Base-by-base conservation (phyloP, 2,888 invertebrate species). In the Meteorus colon region DNA sequence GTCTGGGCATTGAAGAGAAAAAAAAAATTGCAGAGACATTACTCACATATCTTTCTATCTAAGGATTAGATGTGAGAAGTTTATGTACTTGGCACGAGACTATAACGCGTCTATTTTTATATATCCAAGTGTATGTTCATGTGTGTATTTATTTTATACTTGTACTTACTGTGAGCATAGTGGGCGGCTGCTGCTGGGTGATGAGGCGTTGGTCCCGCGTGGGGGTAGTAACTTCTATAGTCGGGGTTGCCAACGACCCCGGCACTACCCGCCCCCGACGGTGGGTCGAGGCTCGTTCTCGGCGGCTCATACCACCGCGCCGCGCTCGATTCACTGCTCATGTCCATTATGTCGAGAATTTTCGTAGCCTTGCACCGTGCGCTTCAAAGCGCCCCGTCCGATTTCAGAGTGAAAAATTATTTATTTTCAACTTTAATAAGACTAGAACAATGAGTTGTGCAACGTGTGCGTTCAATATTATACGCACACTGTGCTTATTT, bases 271-370 rank as follows among this genome's bases (percentile, higher is more conserved):
- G 84, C 80, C 76, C 84, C 84, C 78, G 84, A 81, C 78, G 88
- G 86, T 79, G 88, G 86, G 74, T 89, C 89, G 81, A 89, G 83
- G 78, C 87, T 84, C 69, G 83, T 82, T 80, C 89, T 86, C 78
- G 89, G 89, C 78, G 88, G 88, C 81, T 89, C 89, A 84, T 89
- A 89, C 89, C 89, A 89, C 81, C 89, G 86, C 78, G 88, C 87
- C 84, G 89, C 86, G 83, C 88, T 89, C 81, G 89, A 89, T 84
- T 89, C 89, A 86, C 89, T 89, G 85, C 89, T 89, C 89, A 89
- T 89, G 86, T 89, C 89, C 89, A 89, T 89, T 81, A 78, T 87
- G 87, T 84, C 84, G 83, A 85, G 82, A 85, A 84, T 87, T 83
- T 84, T 85, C 77, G 81, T 76, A 75, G 76, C 79, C 73, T 82